Base-by-base conservation (phyloP, 2,888 invertebrate species). In the Eristalis tenax region DNA sequence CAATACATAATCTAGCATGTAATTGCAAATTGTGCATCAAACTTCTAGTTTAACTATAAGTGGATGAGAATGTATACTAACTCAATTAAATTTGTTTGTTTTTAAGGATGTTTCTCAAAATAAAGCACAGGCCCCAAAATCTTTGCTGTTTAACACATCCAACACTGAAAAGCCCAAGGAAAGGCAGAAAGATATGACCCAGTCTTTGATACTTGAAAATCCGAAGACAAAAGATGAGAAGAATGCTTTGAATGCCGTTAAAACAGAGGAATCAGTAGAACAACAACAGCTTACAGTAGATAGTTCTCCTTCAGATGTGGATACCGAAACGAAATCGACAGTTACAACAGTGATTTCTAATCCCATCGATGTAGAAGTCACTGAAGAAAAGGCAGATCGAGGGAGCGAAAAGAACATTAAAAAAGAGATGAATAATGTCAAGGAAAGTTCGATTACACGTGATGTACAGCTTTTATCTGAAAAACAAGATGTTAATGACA, bases 181-280 rank as follows among this genome's bases (percentile, higher is more conserved):
- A 63, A 90, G 90, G 83, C 83, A 89, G 65, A 90, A 89, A 88
- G 90, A 90, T 40, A 77, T 89, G 73, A 80, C 89, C 50, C 85
- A 85, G 56, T 85, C 81, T 64, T 38, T 82, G 78, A 66, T 79
- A 57, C 75, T 83, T 26, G 87, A 88, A 35, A 89, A 90, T 87
- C 87, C 89, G 43, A 93, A 94, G 89, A 93, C 91, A 89, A 93
- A 93, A 90, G 93, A 92, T 68, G 92, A 92, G 89, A 93, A 92
- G 89, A 91, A 93, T 89, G 92, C 92, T 91, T 94, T 91, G 2
- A 93, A 93, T 88, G 90, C 90, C 38, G 92, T 91, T 15, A 92
- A 92, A 86, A 91, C 91, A 4, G 92, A 92, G 79, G 90, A 91
- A 83, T 87, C 89, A 75, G 61, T 66, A 28, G 88, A 86, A 43